phyloP scores from a whole-genome alignment of 2,888 invertebrate species.

The Notocelia uddmanniana region DNA sequence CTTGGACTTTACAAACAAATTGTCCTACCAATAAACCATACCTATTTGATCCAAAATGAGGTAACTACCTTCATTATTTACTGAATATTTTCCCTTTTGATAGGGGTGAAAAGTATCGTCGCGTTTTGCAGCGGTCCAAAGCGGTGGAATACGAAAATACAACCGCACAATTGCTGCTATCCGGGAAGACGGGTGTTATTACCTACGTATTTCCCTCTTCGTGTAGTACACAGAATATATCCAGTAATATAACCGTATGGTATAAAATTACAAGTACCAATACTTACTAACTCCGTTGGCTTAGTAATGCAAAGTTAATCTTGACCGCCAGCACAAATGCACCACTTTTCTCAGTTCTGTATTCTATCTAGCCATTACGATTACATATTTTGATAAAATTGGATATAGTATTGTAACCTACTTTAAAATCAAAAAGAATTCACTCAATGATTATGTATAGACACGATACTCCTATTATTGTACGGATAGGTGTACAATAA shows the following conservation, averaged over 20 bases:
- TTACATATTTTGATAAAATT: no score
- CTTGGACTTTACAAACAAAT: not conserved
- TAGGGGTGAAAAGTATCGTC: not conserved
- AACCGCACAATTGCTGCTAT: conserved; percentile 42
- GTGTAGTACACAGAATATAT: not conserved
- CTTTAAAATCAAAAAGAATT: no score
- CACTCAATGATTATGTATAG: no score
- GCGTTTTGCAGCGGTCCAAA: not conserved
- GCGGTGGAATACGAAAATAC: conserved; percentile 39
- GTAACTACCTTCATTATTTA: not conserved
- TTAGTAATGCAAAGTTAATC: no score
- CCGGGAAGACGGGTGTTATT: conserved; percentile 42
- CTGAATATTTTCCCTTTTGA: not conserved
- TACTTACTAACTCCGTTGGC: no score
- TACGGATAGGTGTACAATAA: no score
- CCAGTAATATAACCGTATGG: not conserved
- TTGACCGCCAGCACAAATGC: no score
- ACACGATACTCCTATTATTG: no score
- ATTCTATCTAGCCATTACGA: no score
- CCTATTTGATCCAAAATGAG: not conserved
- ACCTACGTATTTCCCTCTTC: conserved; percentile 42
- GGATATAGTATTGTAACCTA: no score
- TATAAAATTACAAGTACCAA: not conserved
- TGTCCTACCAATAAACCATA: not conserved
- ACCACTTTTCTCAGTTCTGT: no score